Percentiles rank a stretch among this genome's conserved stretches.
These are phyloP conservation scores for Drosophila parthenogenetica DNA, from an alignment of 2,888 invertebrate genomes.

Conservation along the genomic window DNA sequence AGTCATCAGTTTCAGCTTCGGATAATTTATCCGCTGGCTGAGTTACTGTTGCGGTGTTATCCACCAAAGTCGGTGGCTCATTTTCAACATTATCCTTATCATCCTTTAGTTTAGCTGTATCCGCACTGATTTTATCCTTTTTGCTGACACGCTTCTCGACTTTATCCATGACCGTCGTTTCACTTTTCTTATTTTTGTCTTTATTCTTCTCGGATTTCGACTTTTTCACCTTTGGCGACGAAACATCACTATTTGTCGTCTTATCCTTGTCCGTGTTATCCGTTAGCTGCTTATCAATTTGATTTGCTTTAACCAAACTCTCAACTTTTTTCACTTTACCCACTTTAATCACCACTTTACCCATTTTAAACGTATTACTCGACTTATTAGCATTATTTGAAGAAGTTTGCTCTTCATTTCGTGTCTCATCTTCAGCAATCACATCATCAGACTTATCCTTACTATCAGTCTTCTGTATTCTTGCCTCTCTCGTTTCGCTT, in stretches of 20 bases:
- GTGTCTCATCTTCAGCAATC: background rate
- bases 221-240: too few relatives aligned
- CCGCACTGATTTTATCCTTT: background rate
- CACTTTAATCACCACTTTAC: constrained; percentile 1
- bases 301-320: constrained; percentile 8
- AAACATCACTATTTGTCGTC: too few relatives aligned
- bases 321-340: constrained; percentile 5
- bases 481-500: constrained; percentile 2
- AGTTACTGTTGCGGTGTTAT: background rate
- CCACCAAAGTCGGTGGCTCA: constrained; percentile 24
- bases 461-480: constrained; percentile 13
- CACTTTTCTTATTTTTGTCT: background rate
- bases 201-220: background rate
- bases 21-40: constrained; percentile 1
- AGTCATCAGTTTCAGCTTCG: constrained; percentile 4
- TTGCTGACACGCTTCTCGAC: constrained; percentile 4
- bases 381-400: background rate
- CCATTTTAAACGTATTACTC: constrained; percentile 1
- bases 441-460: constrained; percentile 14
- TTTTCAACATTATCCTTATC: constrained; percentile 32
- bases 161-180: constrained; percentile 1
- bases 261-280: constrained; percentile 1
- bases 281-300: background rate
- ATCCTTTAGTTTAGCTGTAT: constrained; percentile 9
- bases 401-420: background rate